phyloP scores from a whole-genome alignment of 2,113 vertebrate genomes.

The Pachycephala philippinensis region DNA sequence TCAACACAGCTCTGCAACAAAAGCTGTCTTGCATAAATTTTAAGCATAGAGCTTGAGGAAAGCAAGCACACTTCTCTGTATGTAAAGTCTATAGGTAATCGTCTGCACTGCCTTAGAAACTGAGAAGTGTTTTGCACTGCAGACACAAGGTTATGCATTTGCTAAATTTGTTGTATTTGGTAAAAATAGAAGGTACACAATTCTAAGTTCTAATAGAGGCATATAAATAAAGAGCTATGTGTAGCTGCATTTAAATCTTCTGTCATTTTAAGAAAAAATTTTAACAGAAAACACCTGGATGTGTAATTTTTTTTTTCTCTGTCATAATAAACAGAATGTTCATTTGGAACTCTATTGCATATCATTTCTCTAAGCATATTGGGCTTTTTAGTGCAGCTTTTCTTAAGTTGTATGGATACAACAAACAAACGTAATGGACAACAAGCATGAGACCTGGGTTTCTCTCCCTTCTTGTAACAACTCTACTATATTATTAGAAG shows the following conservation, averaged over 20 bases:
- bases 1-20: neutral
- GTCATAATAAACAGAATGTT: neutral
- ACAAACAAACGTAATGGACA: neutral
- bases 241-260: neutral
- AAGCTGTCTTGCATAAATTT: constrained; percentile 14
- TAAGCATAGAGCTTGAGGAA: neutral
- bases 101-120: neutral
- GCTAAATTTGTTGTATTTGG: neutral
- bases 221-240: neutral
- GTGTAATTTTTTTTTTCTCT: neutral
- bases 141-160: neutral
- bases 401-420: neutral
- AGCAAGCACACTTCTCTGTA: neutral
- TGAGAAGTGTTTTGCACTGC: neutral
- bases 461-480: neutral
- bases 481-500: neutral
- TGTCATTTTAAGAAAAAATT: neutral
- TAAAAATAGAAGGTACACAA: neutral
- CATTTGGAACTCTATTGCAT: neutral
- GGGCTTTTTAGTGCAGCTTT: neutral
- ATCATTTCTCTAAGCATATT: neutral
- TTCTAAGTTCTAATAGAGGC: neutral
- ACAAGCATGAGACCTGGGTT: neutral
- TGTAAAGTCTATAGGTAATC: neutral
- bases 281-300: neutral